Conservation (phyloP, 1,140 invertebrate genomes). For the Leptopilina clavipes region DNA sequence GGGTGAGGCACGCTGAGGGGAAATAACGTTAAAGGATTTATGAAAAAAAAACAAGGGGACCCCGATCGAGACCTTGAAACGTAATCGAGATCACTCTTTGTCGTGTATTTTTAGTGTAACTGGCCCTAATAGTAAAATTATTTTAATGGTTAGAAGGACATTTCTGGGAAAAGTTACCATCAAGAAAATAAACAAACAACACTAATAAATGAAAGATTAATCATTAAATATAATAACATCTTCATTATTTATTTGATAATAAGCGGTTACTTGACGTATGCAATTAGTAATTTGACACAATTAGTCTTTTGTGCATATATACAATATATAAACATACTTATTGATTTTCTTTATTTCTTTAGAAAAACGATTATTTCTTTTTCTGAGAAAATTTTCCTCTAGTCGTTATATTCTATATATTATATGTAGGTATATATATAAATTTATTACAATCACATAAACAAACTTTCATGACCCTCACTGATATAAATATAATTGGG, state of each 20-base stretch:
- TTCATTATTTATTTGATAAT: too few relatives aligned
- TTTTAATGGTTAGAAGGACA: constrained; percentile 12
- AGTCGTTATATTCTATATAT: too few relatives aligned
- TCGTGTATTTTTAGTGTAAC: constrained; percentile 3
- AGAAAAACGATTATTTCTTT: too few relatives aligned
- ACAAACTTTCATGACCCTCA: background rate
- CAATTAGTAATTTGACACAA: too few relatives aligned
- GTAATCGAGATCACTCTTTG: constrained; percentile 18
- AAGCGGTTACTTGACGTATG: too few relatives aligned
- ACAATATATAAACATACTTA: too few relatives aligned
- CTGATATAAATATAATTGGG: background rate
- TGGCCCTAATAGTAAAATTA: constrained; percentile 12
- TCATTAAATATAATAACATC: too few relatives aligned
- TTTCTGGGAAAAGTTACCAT: background rate
- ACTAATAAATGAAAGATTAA: background rate
- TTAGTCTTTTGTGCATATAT: too few relatives aligned
- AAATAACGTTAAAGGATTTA: background rate
- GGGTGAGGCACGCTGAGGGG: background rate
- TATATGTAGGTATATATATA: too few relatives aligned
- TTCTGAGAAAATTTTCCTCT: background rate
- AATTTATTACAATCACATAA: background rate
- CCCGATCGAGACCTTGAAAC: constrained; percentile 11
- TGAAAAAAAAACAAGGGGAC: background rate
- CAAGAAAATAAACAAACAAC: too few relatives aligned
- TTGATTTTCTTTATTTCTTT: too few relatives aligned